Percentiles rank a stretch among this genome's conserved stretches.
Evolutionary conservation across 1,140 invertebrate genomes (phyloP).

Genomic region (Zaprionus kolodkinae): DNA sequence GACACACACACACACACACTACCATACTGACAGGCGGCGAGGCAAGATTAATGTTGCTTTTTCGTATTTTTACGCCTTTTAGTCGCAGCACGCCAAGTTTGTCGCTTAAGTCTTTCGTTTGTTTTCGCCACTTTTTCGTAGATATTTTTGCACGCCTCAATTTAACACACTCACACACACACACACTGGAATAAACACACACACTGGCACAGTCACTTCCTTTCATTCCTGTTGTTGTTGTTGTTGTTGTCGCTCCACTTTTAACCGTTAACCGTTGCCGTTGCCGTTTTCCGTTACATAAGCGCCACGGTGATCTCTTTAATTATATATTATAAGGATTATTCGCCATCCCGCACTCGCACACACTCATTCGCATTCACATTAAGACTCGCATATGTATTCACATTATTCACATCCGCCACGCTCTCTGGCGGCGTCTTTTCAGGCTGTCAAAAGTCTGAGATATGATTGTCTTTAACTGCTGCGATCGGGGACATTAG

Average conservation of each 20-base stretch:
- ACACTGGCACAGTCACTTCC: conserved; percentile 59
- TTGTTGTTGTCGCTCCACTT: conserved; percentile 57
- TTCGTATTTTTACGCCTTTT: conserved; percentile 72
- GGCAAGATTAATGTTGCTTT: conserved; percentile 59
- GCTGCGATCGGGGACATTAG: conserved; percentile 29
- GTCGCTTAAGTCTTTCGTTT: conserved; percentile 71
- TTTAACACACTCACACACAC: conserved; percentile 48
- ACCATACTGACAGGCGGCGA: neutral
- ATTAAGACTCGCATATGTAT: conserved; percentile 15
- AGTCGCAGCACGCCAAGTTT: conserved; percentile 64
- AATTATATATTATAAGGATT: conserved; percentile 73
- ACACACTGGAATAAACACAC: conserved; percentile 42
- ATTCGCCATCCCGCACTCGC: conserved; percentile 51
- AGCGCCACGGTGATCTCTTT: conserved; percentile 43
- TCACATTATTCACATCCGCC: conserved; percentile 68
- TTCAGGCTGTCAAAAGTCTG: conserved; percentile 15
- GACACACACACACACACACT: conserved; percentile 4
- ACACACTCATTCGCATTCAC: conserved; percentile 27
- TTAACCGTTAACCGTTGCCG: conserved; percentile 53
- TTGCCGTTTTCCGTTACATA: conserved; percentile 32
- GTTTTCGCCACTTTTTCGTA: conserved; percentile 56
- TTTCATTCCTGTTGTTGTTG: conserved; percentile 56
- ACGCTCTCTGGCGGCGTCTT: conserved; percentile 22
- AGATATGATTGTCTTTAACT: conserved; percentile 14
- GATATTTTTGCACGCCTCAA: conserved; percentile 59